Base-by-base conservation (phyloP, 37 sponge, comb jelly and placozoan species). In the Theonella swinhoei region DNA sequence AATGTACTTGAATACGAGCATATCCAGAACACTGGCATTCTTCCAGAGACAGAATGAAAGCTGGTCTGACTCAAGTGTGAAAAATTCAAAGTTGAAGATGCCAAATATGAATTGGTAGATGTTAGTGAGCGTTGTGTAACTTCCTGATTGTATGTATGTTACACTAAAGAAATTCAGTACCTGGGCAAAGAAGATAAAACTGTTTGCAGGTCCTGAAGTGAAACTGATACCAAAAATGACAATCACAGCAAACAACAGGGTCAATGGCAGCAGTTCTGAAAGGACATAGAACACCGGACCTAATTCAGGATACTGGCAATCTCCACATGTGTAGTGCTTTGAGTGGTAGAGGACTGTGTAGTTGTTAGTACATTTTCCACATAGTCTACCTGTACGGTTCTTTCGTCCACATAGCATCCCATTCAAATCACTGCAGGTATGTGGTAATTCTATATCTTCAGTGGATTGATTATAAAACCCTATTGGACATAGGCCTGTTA, bases 11-110 rank as follows among this genome's bases (percentile, higher is more conserved):
- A 83, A 83, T 20, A 66, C 83, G 1, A 83, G 58, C 1, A 83
- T 28, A 60, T 83, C 83, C 9, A 83, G 61, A 14, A 83, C 83
- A 36, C 39, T 72, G 19, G 75, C 75, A 24, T 66, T 54, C 0
- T 74, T 33, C 64, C 64, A 74, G 28, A 83, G 65, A 39, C 83
- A 83, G 75, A 83, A 83, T n/a, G 83, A 58, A n/a, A 83, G 75
- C 4, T 22, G 5, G n/a, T n/a, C n/a, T n/a, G n/a, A n/a, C 39
- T n/a, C n/a, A 34, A 39, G 34, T 26, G n/a, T 30, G 83, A 83
- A 83, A 66, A 83, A 83, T 22, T 72, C 74, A 19, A 83, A 36
- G 61, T 74, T 83, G 2, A 83, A 31, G 34, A 74, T 63, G 23
- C 83, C 83, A 83, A 41, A 83, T 8, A 83, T 59, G 42, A 83